Evolutionary conservation across 2,113 vertebrate species (phyloP).

Genomic region (Ranitomeya imitator): DNA sequence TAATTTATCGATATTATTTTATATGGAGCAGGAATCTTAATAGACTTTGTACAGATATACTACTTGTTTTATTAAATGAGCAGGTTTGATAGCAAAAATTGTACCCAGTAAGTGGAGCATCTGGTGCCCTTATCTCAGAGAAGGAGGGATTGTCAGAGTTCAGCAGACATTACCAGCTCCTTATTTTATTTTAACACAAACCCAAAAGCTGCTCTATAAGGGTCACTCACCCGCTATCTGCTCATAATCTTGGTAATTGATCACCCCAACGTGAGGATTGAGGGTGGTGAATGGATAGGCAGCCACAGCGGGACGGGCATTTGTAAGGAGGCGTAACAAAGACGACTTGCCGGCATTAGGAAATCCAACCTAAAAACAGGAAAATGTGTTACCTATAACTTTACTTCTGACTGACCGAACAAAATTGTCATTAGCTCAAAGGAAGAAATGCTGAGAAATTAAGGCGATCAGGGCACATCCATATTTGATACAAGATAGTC

Average conservation of each 20-base stretch:
- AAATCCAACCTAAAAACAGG: conserved; percentile 85
- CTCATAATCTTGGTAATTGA: conserved; percentile 85
- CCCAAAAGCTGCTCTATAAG: background rate
- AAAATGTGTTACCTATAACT: background rate
- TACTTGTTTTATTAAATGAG: background rate
- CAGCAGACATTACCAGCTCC: background rate
- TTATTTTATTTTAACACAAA: background rate
- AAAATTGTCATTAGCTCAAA: no score
- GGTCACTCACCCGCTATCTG: conserved; percentile 84
- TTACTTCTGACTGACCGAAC: background rate
- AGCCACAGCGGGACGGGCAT: conserved; percentile 88
- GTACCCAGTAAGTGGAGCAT: background rate
- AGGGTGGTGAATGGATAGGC: conserved; percentile 95
- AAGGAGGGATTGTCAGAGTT: background rate
- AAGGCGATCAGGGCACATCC: no score
- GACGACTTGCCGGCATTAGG: conserved; percentile 97
- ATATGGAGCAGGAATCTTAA: no score
- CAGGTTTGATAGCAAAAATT: background rate
- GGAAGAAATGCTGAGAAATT: no score
- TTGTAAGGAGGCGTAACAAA: conserved; percentile 86
- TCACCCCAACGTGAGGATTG: conserved; percentile 88
- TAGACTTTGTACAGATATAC: background rate
- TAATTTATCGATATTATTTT: background rate
- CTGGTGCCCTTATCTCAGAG: background rate
- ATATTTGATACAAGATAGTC: no score